phyloP scores from a whole-genome alignment of 2,888 invertebrate species.

The Phalangium opilio region DNA sequence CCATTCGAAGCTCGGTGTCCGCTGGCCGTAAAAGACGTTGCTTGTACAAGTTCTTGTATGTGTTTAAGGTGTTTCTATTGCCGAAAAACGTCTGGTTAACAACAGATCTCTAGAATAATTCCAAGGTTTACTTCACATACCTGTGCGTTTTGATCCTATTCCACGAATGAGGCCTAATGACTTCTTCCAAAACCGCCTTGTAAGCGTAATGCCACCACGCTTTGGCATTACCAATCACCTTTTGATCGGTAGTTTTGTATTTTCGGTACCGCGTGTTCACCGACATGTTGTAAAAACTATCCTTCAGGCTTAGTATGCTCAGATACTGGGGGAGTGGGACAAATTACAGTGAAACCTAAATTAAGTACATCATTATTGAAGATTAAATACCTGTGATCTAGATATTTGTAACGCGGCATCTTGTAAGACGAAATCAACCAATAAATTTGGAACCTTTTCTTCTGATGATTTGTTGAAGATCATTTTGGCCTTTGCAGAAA shows the following conservation, averaged over 20 bases:
- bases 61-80: constrained; percentile 43
- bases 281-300: constrained; percentile 41
- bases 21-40: constrained; percentile 52
- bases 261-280: constrained; percentile 51
- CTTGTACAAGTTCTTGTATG: constrained; percentile 53
- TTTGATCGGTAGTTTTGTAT: constrained; percentile 38
- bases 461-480: constrained; percentile 50
- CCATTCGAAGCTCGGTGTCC: constrained; percentile 53
- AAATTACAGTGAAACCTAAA: neutral
- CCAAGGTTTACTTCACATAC: constrained; percentile 23
- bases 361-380: too few relatives aligned
- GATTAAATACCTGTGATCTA: constrained; percentile 41
- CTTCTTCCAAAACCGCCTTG: constrained; percentile 50
- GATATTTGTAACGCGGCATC: constrained; percentile 59
- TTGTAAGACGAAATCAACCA: constrained; percentile 29
- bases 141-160: constrained; percentile 49
- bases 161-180: constrained; percentile 60
- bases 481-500: constrained; percentile 58
- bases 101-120: neutral
- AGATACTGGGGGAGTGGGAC: constrained; percentile 39
- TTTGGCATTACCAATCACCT: constrained; percentile 41
- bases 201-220: constrained; percentile 65
- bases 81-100: neutral
- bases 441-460: constrained; percentile 28
- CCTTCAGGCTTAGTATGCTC: constrained; percentile 33